phyloP scores from a whole-genome alignment of 2,888 invertebrate species.

The Clitarchus hookeri region DNA sequence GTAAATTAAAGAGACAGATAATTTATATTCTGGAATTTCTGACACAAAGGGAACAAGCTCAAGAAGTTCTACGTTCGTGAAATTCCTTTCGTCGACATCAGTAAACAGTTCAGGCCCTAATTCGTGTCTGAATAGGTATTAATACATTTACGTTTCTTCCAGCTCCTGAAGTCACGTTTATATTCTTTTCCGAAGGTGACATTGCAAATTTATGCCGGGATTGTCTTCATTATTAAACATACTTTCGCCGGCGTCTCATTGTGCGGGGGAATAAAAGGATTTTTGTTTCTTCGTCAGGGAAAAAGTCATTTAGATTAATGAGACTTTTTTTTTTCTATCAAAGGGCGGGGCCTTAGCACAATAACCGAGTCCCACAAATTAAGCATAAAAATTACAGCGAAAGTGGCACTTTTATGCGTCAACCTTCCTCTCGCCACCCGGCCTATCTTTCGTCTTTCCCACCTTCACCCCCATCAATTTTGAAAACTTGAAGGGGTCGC shows the following conservation, averaged over 20 bases:
- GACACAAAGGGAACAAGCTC: too few species aligned
- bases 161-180: not conserved
- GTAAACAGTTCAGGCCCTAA: not conserved
- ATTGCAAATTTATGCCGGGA: not conserved
- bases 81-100: not conserved
- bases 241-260: not conserved
- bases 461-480: not conserved
- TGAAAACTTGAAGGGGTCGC: not conserved
- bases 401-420: not conserved
- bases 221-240: not conserved
- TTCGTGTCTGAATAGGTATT: not conserved
- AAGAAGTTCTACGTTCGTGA: too few species aligned
- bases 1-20: too few species aligned
- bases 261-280: not conserved
- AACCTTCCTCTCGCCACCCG: not conserved
- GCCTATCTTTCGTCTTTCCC: not conserved
- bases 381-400: not conserved
- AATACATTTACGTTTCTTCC: not conserved
- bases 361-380: not conserved
- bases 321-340: not conserved
- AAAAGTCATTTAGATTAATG: slow-evolving; percentile 14
- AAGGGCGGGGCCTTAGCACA: not conserved
- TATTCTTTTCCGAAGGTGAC: not conserved
- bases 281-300: not conserved
- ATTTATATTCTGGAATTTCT: too few species aligned